Evolutionary conservation across 2,113 vertebrate genomes (phyloP).

Genomic region (Lepus timidus): DNA sequence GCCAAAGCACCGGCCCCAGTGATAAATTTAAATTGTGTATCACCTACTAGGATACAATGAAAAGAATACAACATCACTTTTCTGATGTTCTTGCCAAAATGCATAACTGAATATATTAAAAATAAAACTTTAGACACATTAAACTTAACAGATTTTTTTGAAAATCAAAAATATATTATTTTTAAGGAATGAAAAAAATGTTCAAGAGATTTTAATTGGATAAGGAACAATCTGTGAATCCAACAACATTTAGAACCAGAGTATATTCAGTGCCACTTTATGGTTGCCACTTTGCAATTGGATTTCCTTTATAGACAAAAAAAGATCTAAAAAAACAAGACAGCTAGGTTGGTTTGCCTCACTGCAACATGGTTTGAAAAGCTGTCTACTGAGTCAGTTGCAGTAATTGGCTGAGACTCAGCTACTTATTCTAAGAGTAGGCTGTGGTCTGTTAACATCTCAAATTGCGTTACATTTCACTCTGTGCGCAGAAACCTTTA

Average conservation of each 20-base stretch:
- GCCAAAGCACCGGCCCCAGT: too few species aligned
- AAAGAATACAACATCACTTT: slow-evolving; percentile 10
- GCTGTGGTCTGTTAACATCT: not conserved
- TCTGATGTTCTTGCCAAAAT: not conserved
- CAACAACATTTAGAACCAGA: not conserved
- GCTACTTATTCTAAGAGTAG: not conserved
- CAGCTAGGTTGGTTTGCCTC: not conserved
- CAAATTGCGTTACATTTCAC: not conserved
- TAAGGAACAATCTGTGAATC: not conserved
- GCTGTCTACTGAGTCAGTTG: not conserved
- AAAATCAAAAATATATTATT: too few species aligned
- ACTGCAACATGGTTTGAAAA: not conserved
- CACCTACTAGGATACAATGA: not conserved
- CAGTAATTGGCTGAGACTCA: not conserved
- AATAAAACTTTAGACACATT: not conserved
- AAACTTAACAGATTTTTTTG: not conserved
- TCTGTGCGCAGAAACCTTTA: not conserved
- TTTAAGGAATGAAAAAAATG: too few species aligned
- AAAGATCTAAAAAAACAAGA: not conserved
- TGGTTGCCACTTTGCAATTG: not conserved
- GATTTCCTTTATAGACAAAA: not conserved
- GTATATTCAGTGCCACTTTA: too few species aligned
- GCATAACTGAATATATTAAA: not conserved
- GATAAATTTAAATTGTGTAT: slow-evolving; percentile 39
- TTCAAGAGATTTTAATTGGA: not conserved